Base-by-base conservation (phyloP, 1,140 invertebrate species). In the Drosophila cardini region DNA sequence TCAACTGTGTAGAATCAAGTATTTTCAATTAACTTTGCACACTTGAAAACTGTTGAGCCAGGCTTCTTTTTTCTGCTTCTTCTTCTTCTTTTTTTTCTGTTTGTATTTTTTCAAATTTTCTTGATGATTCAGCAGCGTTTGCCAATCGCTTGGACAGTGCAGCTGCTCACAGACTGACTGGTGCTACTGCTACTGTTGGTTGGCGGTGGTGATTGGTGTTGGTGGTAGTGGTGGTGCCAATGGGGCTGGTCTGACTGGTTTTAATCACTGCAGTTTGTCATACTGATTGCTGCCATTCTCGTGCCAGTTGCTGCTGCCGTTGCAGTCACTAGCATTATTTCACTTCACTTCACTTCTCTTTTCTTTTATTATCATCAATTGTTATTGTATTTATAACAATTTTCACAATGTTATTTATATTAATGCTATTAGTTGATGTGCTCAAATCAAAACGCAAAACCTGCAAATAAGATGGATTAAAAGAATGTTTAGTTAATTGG, bases 261-360 rank as follows among this genome's bases (percentile, higher is more conserved):
- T 87, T 87, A 87, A 87, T 87, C 83, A 87, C 83, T 87, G 83
- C 81, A 48, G 61, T 77, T 81, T 79, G 76, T 78, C 83, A 87
- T 74, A 72, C 57, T 82, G 79, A 79, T 80, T 74, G 81, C 83
- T 83, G 84, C 69, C 79, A 89, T 87, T 87, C 79, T 83, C 71
- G 70, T 70, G 56, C 65, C 76, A 64, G 80, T 65, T 82, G 79
- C 57, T 68, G 56, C 56, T 62, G 58, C 64, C 61, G 53, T 63
- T 69, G 64, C 48, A 30, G 45, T 63, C 48, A 60, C 65, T 75
- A 60, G 62, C 73, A 79, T 71, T 48, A 34, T 16, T 15, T 10
- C 5, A 4, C 21, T 3, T 26, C 5, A 3, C 5, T 26, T 26
- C 21, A 4, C 21, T 26, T 3, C 21, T 26, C 21, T 5, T 26